Evolutionary conservation across 2,888 invertebrate species (phyloP).

Genomic region (Catocala fraxini): DNA sequence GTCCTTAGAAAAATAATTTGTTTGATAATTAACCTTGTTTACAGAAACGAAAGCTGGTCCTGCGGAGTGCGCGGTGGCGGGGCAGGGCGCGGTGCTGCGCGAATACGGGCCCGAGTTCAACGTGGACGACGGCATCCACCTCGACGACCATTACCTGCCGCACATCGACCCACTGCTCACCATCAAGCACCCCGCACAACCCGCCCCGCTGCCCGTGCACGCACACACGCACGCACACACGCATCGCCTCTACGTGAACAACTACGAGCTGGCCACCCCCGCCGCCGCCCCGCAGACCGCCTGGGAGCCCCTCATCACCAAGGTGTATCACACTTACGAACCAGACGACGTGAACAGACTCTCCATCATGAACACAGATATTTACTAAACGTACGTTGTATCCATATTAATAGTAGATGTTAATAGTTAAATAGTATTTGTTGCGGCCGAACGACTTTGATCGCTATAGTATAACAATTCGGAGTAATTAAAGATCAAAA

Average conservation of each 20-base stretch:
- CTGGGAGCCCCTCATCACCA: conserved; percentile 71
- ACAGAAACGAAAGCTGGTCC: conserved; percentile 13
- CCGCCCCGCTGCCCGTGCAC: conserved; percentile 4
- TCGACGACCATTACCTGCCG: conserved; percentile 71
- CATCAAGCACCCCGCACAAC: conserved; percentile 37
- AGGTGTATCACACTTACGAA: conserved; percentile 60
- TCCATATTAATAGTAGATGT: conserved; percentile 43
- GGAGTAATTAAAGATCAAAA: conserved; percentile 14
- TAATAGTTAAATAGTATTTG: conserved; percentile 56
- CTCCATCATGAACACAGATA: conserved; percentile 67
- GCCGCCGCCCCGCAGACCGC: conserved; percentile 4
- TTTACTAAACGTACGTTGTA: conserved; percentile 51
- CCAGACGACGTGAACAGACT: conserved; percentile 56
- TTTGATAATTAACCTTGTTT: neutral
- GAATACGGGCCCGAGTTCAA: conserved; percentile 78
- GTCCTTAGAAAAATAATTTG: too few relatives aligned
- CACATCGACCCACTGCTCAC: conserved; percentile 80
- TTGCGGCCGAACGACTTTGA: conserved; percentile 49
- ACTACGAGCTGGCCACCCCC: neutral
- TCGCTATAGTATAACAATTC: conserved; percentile 16
- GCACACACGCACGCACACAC: neutral
- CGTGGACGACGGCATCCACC: conserved; percentile 54
- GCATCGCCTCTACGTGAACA: too few relatives aligned
- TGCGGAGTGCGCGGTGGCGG: conserved; percentile 4
- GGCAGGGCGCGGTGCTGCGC: conserved; percentile 40